Conservation (phyloP, 2,888 invertebrate genomes). For the Nephrotoma guestfalica region DNA sequence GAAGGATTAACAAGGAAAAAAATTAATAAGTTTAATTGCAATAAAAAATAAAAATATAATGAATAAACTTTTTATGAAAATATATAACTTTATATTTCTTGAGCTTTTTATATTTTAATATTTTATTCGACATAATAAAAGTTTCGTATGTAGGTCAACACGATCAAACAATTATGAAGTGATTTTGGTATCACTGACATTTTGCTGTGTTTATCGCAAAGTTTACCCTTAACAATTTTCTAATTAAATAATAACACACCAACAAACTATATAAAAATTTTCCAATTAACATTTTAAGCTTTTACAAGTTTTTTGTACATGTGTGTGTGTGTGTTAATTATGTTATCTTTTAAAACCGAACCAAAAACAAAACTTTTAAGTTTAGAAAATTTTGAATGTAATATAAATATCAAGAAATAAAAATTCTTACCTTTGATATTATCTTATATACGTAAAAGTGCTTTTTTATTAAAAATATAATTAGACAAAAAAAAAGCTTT, state of each 20-base stretch:
- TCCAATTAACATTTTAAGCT: background rate
- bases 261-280: background rate
- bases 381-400: background rate
- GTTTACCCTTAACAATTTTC: background rate
- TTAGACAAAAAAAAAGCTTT: background rate
- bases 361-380: background rate
- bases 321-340: background rate
- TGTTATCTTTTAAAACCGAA: background rate
- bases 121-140: background rate
- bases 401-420: background rate
- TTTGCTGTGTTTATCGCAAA: background rate
- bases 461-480: background rate
- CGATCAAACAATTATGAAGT: background rate
- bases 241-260: background rate
- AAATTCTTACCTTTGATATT: background rate
- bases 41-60: background rate
- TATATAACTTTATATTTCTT: background rate
- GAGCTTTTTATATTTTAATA: background rate
- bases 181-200: background rate
- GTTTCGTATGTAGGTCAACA: background rate
- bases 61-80: background rate
- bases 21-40: background rate
- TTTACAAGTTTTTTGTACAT: background rate
- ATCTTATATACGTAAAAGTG: background rate
- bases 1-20: background rate